phyloP scores from a whole-genome alignment of 2,113 vertebrate species.

The Onychorhynchus coronatus region DNA sequence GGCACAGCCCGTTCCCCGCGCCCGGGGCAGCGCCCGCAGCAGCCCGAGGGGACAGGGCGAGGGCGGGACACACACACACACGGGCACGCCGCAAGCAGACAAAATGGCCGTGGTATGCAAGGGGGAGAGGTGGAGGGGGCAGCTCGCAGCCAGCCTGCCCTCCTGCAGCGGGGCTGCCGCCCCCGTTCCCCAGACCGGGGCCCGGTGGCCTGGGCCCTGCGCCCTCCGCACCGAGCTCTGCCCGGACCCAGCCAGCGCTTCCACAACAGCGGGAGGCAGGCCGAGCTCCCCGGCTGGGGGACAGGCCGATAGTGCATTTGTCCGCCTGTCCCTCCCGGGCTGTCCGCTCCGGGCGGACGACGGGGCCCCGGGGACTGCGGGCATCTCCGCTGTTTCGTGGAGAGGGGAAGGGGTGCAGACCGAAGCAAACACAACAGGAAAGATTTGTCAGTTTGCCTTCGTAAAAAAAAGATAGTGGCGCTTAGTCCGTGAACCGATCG shows the following conservation, averaged over 20 bases:
- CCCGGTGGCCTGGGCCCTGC: background rate
- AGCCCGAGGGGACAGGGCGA: background rate
- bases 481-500: slow-evolving; percentile 19
- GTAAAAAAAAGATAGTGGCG: background rate
- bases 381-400: background rate
- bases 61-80: background rate
- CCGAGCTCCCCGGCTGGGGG: background rate
- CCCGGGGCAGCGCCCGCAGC: background rate
- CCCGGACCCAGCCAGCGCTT: background rate
- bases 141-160: background rate
- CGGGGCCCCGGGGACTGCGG: background rate
- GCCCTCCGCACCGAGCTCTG: background rate
- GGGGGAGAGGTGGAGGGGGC: background rate
- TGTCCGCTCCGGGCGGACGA: background rate
- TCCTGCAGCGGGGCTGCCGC: background rate
- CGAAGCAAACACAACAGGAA: background rate
- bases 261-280: background rate
- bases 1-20: background rate
- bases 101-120: slow-evolving; percentile 48
- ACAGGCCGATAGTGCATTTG: background rate
- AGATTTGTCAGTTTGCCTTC: background rate
- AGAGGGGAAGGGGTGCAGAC: background rate
- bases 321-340: background rate
- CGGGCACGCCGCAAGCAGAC: background rate
- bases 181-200: background rate